Evolutionary conservation across 2,797 vertebrate species (phyloP).

Genomic region (Trachurus trachurus): DNA sequence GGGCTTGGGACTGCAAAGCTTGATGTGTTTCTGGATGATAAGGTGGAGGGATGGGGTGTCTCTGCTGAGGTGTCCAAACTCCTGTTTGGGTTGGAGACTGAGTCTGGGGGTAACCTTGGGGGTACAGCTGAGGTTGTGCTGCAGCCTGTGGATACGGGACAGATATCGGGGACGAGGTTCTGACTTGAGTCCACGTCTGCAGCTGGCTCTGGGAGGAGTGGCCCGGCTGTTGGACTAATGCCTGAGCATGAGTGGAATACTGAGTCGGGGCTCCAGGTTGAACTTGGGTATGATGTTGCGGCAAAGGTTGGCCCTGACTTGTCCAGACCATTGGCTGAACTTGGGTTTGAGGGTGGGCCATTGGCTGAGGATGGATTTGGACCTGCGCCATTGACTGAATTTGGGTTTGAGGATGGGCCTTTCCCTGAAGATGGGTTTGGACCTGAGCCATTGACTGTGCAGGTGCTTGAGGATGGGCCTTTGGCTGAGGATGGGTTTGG

Average conservation of each 20-base stretch:
- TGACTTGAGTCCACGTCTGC: conserved; percentile 63
- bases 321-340: background rate
- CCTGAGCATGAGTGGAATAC: conserved; percentile 30
- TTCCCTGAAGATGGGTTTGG: background rate
- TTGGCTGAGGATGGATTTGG: conserved; percentile 17
- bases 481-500: conserved; percentile 17
- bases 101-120: conserved; percentile 58
- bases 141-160: conserved; percentile 57
- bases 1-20: conserved; percentile 45
- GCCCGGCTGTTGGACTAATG: conserved; percentile 39
- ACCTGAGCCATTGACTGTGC: background rate
- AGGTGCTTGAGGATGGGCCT: conserved; percentile 4
- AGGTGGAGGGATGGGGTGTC: conserved; percentile 50
- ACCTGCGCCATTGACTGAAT: conserved; percentile 2
- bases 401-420: background rate
- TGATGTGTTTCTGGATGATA: conserved; percentile 57
- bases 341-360: background rate
- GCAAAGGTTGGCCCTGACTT: conserved; percentile 26
- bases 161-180: conserved; percentile 55
- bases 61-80: conserved; percentile 63
- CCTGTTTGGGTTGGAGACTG: conserved; percentile 62
- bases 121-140: conserved; percentile 57
- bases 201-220: conserved; percentile 53
- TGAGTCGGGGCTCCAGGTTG: conserved; percentile 14
- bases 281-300: conserved; percentile 27